Conservation (phyloP, 2,113 vertebrate genomes). For the Oryzias woworae region DNA sequence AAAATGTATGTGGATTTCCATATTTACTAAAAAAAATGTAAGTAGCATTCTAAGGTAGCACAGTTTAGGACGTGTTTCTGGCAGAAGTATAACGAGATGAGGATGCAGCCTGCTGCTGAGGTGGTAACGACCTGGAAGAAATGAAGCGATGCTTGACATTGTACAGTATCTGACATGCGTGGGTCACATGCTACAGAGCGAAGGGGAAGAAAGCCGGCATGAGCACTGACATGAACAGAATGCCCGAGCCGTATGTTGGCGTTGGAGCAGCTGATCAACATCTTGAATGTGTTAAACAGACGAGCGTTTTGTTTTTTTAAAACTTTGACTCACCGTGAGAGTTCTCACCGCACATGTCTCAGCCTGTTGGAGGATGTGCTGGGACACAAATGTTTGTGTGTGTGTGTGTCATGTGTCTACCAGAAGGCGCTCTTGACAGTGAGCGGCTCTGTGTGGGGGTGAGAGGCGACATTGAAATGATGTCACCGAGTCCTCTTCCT, state of each 20-base stretch:
- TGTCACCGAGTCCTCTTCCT: constrained; percentile 64
- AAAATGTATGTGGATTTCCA: too few relatives aligned
- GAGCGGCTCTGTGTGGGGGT: constrained; percentile 19
- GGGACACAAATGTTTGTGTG: constrained; percentile 1
- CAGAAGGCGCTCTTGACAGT: constrained; percentile 67
- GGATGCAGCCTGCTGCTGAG: neutral
- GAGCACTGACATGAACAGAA: constrained; percentile 34
- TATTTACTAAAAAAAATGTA: too few relatives aligned
- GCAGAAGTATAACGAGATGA: neutral
- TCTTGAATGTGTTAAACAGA: constrained; percentile 33
- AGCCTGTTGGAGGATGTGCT: constrained; percentile 6
- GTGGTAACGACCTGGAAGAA: neutral
- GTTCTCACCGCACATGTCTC: constrained; percentile 9
- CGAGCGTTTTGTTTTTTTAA: constrained; percentile 8
- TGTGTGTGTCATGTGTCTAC: constrained; percentile 34
- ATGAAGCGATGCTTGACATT: neutral
- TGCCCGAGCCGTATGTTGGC: constrained; percentile 37
- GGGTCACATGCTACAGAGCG: constrained; percentile 6
- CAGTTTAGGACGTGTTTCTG: too few relatives aligned
- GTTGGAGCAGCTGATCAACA: constrained; percentile 36
- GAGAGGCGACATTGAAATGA: constrained; percentile 60
- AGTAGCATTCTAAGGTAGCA: too few relatives aligned
- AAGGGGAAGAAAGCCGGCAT: constrained; percentile 12
- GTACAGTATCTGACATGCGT: constrained; percentile 2
- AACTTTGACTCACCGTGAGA: constrained; percentile 35